phyloP scores from a whole-genome alignment of 2,113 vertebrate species.

The Syngnathus typhle region DNA sequence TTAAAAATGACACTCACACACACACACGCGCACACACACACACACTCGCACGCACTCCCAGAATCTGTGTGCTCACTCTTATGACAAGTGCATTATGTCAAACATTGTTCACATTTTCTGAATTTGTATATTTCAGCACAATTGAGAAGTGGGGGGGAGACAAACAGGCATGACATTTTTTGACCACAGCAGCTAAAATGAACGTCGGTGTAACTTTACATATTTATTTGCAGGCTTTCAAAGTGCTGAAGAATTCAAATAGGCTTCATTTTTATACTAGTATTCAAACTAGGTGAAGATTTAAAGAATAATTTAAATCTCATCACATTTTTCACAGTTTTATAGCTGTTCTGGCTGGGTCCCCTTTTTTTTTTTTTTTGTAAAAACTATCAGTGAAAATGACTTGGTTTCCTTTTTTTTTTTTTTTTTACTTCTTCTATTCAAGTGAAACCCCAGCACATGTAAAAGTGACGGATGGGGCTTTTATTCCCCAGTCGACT shows the following conservation, averaged over 20 bases:
- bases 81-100: slow-evolving; percentile 31
- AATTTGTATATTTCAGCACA: slow-evolving; percentile 16
- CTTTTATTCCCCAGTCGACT: slow-evolving; percentile 17
- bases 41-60: slow-evolving; percentile 23
- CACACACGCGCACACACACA: slow-evolving; percentile 21
- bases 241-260: slow-evolving; percentile 43
- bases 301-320: neutral
- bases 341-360: neutral
- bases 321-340: neutral
- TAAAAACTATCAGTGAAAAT: slow-evolving; percentile 3
- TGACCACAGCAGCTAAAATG: slow-evolving; percentile 6
- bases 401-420: slow-evolving; percentile 8
- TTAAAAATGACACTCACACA: slow-evolving; percentile 29
- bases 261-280: neutral
- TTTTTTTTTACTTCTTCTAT: neutral
- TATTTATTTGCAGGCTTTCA: slow-evolving; percentile 24
- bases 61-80: slow-evolving; percentile 30
- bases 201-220: slow-evolving; percentile 15
- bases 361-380: neutral
- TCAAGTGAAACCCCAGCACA: slow-evolving; percentile 22
- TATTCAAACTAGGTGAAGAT: neutral
- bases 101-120: neutral
- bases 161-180: slow-evolving; percentile 6
- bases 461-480: slow-evolving; percentile 41
- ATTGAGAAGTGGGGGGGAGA: slow-evolving; percentile 25